These are phyloP conservation scores for Amphibalanus amphitrite DNA, from an alignment of 1,140 invertebrate genomes.

Conservation along the genomic window DNA sequence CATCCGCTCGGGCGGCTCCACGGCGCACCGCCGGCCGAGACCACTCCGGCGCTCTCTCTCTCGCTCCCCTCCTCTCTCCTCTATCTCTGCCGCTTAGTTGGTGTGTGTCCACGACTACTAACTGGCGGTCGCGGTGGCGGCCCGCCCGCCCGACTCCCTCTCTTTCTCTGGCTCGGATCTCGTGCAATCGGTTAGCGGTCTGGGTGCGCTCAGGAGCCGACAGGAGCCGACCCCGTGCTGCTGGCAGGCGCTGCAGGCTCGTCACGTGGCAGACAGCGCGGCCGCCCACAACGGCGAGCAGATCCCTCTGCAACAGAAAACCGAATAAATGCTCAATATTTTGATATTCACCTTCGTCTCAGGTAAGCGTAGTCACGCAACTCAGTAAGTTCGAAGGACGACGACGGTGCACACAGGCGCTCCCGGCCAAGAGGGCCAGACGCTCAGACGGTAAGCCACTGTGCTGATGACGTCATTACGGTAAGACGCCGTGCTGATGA, in stretches of 20 bases:
- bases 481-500: too few species aligned
- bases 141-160: too few species aligned
- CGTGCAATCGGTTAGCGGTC: neutral
- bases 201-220: neutral
- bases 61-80: neutral
- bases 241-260: neutral
- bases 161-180: neutral
- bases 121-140: neutral
- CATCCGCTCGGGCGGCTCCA: neutral
- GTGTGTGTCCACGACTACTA: neutral
- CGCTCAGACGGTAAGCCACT: too few species aligned
- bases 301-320: neutral
- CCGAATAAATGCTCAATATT: constrained; percentile 2
- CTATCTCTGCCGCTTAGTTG: neutral
- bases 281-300: neutral
- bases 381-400: too few species aligned
- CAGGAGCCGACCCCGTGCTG: neutral
- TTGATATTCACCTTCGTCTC: neutral
- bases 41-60: too few species aligned
- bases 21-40: neutral
- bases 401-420: too few species aligned
- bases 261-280: neutral
- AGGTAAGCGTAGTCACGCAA: neutral
- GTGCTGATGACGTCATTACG: too few species aligned
- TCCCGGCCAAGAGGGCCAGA: too few species aligned